Conservation (phyloP, 2,888 invertebrate genomes). For the Chymomyza caudatula region DNA sequence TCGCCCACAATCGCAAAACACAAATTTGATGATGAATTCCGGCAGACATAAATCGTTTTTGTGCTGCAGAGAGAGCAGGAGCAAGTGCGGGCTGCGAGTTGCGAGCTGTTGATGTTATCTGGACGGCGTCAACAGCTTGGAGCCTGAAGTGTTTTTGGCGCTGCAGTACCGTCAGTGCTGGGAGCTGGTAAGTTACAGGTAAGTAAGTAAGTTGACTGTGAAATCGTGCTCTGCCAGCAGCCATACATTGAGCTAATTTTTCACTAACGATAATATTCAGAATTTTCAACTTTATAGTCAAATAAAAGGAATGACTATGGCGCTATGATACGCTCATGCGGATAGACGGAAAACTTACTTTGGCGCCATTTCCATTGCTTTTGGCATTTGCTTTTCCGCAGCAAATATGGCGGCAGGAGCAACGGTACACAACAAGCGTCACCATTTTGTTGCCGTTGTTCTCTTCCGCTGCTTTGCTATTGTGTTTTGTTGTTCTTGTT, state of each 20-base stretch:
- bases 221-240: not conserved
- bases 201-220: not conserved
- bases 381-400: slow-evolving; percentile 45
- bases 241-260: slow-evolving; percentile 66
- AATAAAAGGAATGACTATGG: slow-evolving; percentile 64
- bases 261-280: slow-evolving; percentile 72
- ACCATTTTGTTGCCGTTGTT: slow-evolving; percentile 58
- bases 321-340: slow-evolving; percentile 16
- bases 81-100: too few species aligned
- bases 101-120: slow-evolving; percentile 49
- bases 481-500: slow-evolving; percentile 53
- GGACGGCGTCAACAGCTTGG: not conserved
- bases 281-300: slow-evolving; percentile 70
- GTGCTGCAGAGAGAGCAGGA: slow-evolving; percentile 8
- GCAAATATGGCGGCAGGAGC: slow-evolving; percentile 58
- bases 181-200: slow-evolving; percentile 47
- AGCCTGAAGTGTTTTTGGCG: not conserved
- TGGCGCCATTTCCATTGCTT: slow-evolving; percentile 62
- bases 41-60: slow-evolving; percentile 62
- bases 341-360: slow-evolving; percentile 44
- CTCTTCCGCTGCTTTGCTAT: slow-evolving; percentile 1
- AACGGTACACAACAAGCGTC: slow-evolving; percentile 50
- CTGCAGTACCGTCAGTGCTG: not conserved
- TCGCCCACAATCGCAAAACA: slow-evolving; percentile 26
- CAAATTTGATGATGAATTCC: slow-evolving; percentile 66